These are phyloP conservation scores for Arothron firmamentum DNA, from an alignment of 2,113 vertebrate species.

Conservation along the genomic window DNA sequence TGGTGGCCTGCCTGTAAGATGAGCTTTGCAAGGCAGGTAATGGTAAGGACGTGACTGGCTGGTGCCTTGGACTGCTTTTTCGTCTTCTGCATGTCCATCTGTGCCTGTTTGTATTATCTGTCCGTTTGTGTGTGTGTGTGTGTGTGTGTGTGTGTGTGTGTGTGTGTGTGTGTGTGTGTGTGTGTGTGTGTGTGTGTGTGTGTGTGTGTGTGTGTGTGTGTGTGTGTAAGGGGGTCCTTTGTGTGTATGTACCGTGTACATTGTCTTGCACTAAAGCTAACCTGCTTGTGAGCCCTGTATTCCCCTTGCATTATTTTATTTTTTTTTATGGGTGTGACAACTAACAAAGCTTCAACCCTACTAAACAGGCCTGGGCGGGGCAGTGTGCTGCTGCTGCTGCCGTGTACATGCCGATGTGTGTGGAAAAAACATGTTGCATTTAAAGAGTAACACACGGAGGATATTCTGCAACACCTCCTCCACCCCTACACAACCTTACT, in stretches of 20 bases:
- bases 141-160: not conserved
- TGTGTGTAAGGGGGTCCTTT: too few relatives aligned
- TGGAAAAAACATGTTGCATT: not conserved
- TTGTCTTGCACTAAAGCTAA: conserved; percentile 62
- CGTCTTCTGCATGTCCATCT: conserved; percentile 48
- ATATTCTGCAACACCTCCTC: conserved; percentile 14
- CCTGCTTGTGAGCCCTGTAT: conserved; percentile 64
- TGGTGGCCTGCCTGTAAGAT: conserved; percentile 85
- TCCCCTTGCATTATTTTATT: not conserved
- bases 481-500: not conserved
- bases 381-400: not conserved
- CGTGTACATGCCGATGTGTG: not conserved
- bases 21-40: conserved; percentile 83
- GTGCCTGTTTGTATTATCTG: conserved; percentile 9
- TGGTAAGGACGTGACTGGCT: conserved; percentile 87
- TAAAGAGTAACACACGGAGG: conserved; percentile 56
- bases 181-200: not conserved
- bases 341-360: conserved; percentile 14
- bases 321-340: not conserved
- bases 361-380: conserved; percentile 2
- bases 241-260: conserved; percentile 57
- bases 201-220: not conserved
- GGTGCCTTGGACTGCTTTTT: conserved; percentile 50
- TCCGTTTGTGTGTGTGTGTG: not conserved
- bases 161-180: not conserved